Evolutionary conservation across 2,113 vertebrate species (phyloP).

Genomic region (Orcinus orca): DNA sequence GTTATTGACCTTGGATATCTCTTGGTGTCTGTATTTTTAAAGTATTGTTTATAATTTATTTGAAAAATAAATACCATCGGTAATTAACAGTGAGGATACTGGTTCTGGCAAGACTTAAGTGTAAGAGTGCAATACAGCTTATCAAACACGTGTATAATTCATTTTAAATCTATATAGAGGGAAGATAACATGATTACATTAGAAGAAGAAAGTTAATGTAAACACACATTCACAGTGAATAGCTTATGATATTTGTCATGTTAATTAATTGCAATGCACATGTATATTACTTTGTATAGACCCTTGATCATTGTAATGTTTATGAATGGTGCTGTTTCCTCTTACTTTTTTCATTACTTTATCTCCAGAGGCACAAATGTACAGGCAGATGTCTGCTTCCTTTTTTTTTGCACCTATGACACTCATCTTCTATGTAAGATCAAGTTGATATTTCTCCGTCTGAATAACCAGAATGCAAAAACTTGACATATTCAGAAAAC

Average conservation of each 20-base stretch:
- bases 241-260: background rate
- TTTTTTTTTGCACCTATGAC: background rate
- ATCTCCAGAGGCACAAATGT: background rate
- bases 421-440: background rate
- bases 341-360: background rate
- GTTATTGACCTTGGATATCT: background rate
- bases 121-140: background rate
- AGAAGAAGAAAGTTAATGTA: background rate
- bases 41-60: constrained; percentile 21
- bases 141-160: background rate
- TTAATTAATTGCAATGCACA: background rate
- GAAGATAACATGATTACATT: background rate
- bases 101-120: background rate
- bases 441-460: background rate
- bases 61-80: background rate
- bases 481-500: constrained; percentile 43
- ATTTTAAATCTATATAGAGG: background rate
- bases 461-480: constrained; percentile 17
- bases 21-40: background rate
- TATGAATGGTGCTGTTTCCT: background rate
- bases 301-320: background rate
- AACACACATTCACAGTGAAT: background rate
- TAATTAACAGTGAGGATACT: background rate
- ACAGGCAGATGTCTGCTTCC: background rate
- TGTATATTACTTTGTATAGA: background rate